phyloP scores from a whole-genome alignment of 2,113 vertebrate species.

The Nycticryphes semicollaris region DNA sequence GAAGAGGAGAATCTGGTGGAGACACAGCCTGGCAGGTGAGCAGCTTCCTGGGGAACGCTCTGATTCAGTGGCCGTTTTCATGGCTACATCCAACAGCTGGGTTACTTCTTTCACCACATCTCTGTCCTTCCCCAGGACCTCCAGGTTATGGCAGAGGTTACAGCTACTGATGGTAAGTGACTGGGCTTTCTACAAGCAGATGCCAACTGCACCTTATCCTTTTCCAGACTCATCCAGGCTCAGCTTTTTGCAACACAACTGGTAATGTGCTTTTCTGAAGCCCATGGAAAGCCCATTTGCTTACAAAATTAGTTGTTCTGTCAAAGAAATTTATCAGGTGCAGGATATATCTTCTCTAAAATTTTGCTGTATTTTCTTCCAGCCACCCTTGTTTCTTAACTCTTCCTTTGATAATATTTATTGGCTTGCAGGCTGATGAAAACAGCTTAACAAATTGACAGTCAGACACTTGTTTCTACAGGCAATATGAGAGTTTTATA shows the following conservation, averaged over 20 bases:
- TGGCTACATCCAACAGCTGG: too few species aligned
- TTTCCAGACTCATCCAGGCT: not conserved
- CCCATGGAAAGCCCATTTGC: not conserved
- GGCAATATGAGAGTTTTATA: not conserved
- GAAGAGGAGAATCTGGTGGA: not conserved
- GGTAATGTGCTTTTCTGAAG: not conserved
- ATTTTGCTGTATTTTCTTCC: not conserved
- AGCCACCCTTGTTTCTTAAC: not conserved
- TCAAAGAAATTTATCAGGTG: not conserved
- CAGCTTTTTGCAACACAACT: not conserved
- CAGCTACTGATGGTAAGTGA: not conserved
- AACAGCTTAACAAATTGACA: not conserved
- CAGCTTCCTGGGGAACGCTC: fast-evolving
- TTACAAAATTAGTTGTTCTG: not conserved
- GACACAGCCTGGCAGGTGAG: not conserved
- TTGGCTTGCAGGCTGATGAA: not conserved
- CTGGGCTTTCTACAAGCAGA: not conserved
- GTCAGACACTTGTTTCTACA: not conserved
- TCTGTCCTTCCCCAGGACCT: not conserved
- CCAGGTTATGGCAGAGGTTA: not conserved
- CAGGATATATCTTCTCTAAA: not conserved
- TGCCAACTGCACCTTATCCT: not conserved
- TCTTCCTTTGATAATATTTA: not conserved
- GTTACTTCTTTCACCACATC: not conserved
- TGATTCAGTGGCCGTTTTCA: not conserved